Conservation (phyloP, 2,113 vertebrate genomes). For the Hystrix brachyura region DNA sequence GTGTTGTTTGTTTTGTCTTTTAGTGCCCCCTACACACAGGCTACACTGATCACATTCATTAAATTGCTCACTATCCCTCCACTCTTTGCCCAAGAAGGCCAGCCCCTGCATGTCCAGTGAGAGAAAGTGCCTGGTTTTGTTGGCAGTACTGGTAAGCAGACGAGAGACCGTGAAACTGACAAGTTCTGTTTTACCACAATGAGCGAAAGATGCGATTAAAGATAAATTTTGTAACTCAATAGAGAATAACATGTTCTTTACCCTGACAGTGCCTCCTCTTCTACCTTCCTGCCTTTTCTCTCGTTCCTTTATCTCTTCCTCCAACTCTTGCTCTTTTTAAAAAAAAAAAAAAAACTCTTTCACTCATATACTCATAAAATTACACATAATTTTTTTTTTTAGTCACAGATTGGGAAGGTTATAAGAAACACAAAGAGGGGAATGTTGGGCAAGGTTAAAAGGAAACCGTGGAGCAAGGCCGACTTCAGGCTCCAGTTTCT, state of each 20-base stretch:
- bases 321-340: background rate
- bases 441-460: constrained; percentile 78
- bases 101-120: background rate
- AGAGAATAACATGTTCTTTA: background rate
- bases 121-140: background rate
- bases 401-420: background rate
- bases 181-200: background rate
- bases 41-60: background rate
- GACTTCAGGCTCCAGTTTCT: constrained; percentile 81
- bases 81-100: background rate
- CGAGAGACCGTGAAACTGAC: background rate
- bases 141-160: background rate
- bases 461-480: constrained; percentile 63
- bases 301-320: background rate
- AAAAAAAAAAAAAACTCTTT: background rate
- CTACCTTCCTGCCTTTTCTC: background rate
- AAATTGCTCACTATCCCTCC: background rate
- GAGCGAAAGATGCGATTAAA: background rate
- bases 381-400: background rate
- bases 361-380: background rate
- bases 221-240: background rate
- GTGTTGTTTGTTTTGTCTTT: background rate
- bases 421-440: constrained; percentile 76
- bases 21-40: background rate
- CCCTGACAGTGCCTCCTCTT: background rate